These are phyloP conservation scores for Lottia scabra DNA, from an alignment of 2,888 invertebrate genomes.

Conservation along the genomic window DNA sequence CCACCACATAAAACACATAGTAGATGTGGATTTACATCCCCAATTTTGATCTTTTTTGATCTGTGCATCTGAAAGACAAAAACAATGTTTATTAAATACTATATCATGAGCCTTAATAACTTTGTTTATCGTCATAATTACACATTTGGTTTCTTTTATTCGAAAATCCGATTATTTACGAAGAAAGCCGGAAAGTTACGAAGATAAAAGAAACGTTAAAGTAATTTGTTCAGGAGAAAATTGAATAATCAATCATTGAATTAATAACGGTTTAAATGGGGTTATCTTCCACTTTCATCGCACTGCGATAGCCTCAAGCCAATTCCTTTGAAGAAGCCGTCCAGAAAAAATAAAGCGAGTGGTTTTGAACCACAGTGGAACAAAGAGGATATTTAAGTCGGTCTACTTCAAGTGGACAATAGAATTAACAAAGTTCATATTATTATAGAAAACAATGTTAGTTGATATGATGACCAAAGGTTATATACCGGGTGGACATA, in stretches of 20 bases:
- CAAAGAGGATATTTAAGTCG: background rate
- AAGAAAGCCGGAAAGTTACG: too few species aligned
- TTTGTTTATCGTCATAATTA: too few species aligned
- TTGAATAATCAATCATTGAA: background rate
- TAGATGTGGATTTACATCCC: slow-evolving; percentile 85
- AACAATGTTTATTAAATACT: too few species aligned
- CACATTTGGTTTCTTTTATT: too few species aligned
- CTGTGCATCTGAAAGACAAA: slow-evolving; percentile 52
- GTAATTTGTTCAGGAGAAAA: background rate
- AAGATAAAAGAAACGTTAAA: background rate
- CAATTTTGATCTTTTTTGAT: slow-evolving; percentile 58
- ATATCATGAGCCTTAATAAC: too few species aligned
- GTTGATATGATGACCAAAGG: too few species aligned
- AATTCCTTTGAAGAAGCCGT: background rate
- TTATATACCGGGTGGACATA: too few species aligned
- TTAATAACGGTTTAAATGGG: background rate
- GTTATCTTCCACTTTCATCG: background rate
- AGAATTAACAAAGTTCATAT: background rate
- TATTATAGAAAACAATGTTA: background rate
- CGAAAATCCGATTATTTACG: too few species aligned
- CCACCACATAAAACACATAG: slow-evolving; percentile 92
- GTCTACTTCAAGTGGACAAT: background rate
- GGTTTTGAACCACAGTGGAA: background rate
- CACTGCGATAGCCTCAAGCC: background rate
- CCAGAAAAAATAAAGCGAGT: background rate